phyloP scores from a whole-genome alignment of 2,888 invertebrate genomes.

The Unio pictorum region DNA sequence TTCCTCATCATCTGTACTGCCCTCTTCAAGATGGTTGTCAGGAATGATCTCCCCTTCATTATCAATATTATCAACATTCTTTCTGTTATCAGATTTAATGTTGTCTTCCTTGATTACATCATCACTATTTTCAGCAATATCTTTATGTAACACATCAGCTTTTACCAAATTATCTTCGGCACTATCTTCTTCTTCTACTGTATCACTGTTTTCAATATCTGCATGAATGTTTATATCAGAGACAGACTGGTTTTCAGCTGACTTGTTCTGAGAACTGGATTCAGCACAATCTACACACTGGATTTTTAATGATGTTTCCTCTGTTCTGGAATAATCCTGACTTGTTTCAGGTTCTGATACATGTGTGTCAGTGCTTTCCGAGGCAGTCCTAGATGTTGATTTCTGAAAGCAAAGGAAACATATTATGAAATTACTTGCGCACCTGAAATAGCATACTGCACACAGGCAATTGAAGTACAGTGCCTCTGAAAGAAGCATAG shows the following conservation, averaged over 20 bases:
- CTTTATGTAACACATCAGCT: slow-evolving; percentile 4
- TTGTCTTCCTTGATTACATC: slow-evolving; percentile 41
- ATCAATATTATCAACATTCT: slow-evolving; percentile 13
- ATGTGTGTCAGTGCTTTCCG: slow-evolving; percentile 19
- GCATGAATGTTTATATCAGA: too few relatives aligned
- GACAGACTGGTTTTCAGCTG: background rate
- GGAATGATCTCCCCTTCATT: slow-evolving; percentile 46
- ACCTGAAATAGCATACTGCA: too few relatives aligned
- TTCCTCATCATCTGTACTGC: slow-evolving; percentile 35
- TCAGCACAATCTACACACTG: too few relatives aligned
- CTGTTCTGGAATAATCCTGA: background rate
- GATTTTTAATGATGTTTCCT: too few relatives aligned
- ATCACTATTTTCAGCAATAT: background rate
- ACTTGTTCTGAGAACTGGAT: slow-evolving; percentile 1
- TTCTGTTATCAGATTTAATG: slow-evolving; percentile 11
- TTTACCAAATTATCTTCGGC: background rate
- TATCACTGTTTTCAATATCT: too few relatives aligned
- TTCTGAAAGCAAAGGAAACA: slow-evolving; percentile 1
- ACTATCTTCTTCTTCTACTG: background rate
- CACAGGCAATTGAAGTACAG: too few relatives aligned
- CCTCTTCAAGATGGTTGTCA: slow-evolving; percentile 43
- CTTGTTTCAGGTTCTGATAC: slow-evolving; percentile 7
- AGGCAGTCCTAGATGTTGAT: slow-evolving; percentile 18
- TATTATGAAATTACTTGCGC: too few relatives aligned
- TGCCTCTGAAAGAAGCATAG: too few relatives aligned